Percentiles rank a stretch among this genome's conserved stretches.
Evolutionary conservation across 37 sponge, comb jelly and placozoan species (phyloP).

Genomic region (Bolinopsis microptera): DNA sequence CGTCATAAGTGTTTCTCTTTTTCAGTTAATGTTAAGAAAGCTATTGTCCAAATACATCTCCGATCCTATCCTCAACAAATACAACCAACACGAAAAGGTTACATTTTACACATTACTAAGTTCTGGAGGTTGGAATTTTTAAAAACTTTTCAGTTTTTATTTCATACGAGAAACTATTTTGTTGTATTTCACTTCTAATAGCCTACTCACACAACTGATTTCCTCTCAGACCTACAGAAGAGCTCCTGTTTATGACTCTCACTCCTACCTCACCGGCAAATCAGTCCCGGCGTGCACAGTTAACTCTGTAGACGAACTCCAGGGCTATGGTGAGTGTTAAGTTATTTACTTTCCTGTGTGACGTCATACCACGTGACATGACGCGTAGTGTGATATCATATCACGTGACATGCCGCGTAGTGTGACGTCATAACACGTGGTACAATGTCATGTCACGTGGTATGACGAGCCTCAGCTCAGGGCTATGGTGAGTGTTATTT

Average conservation of each 20-base stretch:
- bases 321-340: neutral
- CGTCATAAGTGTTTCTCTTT: no score
- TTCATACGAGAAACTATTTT: no score
- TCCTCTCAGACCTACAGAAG: neutral
- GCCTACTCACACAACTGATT: no score
- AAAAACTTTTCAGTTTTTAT: neutral
- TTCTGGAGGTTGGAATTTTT: neutral
- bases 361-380: no score
- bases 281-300: neutral
- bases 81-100: neutral
- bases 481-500: no score
- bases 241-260: neutral
- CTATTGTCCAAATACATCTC: neutral
- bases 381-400: no score
- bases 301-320: slow-evolving; percentile 2
- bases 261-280: neutral
- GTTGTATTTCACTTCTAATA: no score
- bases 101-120: neutral
- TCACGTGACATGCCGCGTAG: no score
- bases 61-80: slow-evolving; percentile 20
- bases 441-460: no score
- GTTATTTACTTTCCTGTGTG: no score
- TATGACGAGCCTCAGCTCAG: no score
- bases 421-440: no score
- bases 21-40: slow-evolving; percentile 13